Evolutionary conservation across 1,140 invertebrate genomes (phyloP).

Genomic region (Heliconius hewitsoni): DNA sequence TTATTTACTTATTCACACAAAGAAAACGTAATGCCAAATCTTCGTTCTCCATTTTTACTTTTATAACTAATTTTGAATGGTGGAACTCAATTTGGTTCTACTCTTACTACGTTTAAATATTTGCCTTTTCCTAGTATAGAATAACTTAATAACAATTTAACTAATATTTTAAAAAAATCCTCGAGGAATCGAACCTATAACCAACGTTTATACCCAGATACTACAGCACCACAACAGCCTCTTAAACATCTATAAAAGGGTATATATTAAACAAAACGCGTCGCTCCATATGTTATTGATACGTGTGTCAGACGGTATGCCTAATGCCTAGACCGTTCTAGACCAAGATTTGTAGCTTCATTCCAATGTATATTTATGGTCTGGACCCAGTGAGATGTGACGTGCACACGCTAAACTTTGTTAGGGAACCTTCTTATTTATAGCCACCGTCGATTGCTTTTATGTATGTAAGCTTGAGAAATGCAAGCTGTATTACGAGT

Average conservation of each 20-base stretch:
- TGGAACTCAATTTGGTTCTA: too few species aligned
- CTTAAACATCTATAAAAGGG: neutral
- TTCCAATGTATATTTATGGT: slow-evolving; percentile 57
- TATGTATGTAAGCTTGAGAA: slow-evolving; percentile 2
- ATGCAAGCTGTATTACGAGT: neutral
- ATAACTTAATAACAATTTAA: neutral
- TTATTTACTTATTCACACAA: too few species aligned
- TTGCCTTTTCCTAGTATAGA: too few species aligned
- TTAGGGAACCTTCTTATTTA: slow-evolving; percentile 30
- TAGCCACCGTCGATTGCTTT: neutral
- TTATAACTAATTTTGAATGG: too few species aligned
- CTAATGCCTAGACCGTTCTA: slow-evolving; percentile 26
- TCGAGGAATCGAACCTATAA: neutral
- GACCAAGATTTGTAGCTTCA: slow-evolving; percentile 61
- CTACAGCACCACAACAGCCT: neutral
- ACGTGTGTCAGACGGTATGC: slow-evolving; percentile 47
- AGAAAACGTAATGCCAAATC: too few species aligned
- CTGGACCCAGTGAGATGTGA: slow-evolving; percentile 55
- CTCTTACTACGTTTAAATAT: too few species aligned
- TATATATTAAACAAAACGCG: slow-evolving; percentile 47
- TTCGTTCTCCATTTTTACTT: too few species aligned
- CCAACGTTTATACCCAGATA: neutral
- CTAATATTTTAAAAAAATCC: neutral
- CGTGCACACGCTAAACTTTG: slow-evolving; percentile 54
- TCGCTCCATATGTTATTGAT: slow-evolving; percentile 51